Evolutionary conservation across 2,888 invertebrate genomes (phyloP).

Genomic region (Dendrolimus houi): DNA sequence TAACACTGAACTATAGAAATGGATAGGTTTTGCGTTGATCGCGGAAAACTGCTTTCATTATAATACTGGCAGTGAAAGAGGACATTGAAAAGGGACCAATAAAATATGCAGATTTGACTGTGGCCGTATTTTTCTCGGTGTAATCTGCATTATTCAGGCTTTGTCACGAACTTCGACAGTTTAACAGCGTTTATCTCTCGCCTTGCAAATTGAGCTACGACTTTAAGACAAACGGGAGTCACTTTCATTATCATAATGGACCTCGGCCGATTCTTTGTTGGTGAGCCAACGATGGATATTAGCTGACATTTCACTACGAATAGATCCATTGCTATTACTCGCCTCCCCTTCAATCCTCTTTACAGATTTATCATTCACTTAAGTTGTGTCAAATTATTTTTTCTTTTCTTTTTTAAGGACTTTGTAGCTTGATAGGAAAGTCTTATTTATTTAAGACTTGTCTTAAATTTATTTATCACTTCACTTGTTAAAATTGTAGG

Average conservation of each 20-base stretch:
- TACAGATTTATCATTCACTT: background rate
- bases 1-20: no score
- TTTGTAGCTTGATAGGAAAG: background rate
- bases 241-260: conserved; percentile 75
- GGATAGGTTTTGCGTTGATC: no score
- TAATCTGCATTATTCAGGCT: conserved; percentile 77
- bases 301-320: conserved; percentile 41
- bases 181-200: conserved; percentile 77
- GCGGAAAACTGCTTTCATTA: background rate
- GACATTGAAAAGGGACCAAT: conserved; percentile 66
- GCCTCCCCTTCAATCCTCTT: conserved; percentile 18
- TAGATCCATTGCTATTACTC: conserved; percentile 21
- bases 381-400: background rate
- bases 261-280: conserved; percentile 68
- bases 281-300: conserved; percentile 56
- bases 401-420: background rate
- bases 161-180: conserved; percentile 76
- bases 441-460: background rate
- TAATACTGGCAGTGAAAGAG: conserved; percentile 31
- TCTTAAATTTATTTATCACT: background rate
- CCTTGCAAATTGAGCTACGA: conserved; percentile 77
- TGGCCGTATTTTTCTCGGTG: conserved; percentile 74
- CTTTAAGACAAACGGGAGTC: conserved; percentile 76
- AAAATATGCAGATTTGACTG: conserved; percentile 75
- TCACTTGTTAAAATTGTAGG: background rate